These are phyloP conservation scores for Anguilla marmorata DNA, from an alignment of 2,797 vertebrate genomes.

Conservation along the genomic window DNA sequence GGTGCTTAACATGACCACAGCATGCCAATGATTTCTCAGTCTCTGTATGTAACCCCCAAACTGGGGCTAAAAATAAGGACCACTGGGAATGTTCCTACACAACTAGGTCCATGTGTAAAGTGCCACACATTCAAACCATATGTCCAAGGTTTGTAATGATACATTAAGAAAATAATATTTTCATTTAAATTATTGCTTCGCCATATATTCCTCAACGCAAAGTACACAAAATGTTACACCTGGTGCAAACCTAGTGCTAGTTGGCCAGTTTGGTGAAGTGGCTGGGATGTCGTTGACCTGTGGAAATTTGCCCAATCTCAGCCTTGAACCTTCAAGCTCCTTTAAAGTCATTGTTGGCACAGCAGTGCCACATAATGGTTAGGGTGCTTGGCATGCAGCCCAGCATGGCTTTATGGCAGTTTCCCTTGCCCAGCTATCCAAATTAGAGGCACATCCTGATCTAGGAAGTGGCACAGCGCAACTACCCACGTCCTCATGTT, in stretches of 20 bases:
- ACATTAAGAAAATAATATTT: neutral
- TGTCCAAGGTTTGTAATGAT: neutral
- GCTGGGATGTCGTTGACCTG: neutral
- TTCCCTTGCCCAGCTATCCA: neutral
- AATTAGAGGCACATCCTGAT: neutral
- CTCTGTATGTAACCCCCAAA: neutral
- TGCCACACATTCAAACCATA: neutral
- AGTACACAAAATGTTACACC: neutral
- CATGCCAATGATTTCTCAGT: neutral
- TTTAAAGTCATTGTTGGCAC: neutral
- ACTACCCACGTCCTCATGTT: neutral
- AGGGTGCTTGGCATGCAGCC: neutral
- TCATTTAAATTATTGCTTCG: neutral
- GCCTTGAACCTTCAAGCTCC: neutral
- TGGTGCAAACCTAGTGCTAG: neutral
- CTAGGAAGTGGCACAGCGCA: neutral
- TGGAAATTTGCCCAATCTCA: neutral
- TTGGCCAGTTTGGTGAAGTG: neutral
- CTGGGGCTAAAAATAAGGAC: neutral
- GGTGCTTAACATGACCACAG: neutral
- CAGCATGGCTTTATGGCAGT: neutral
- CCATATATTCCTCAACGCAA: neutral
- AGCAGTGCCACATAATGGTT: neutral
- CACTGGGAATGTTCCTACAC: neutral
- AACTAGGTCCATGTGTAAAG: neutral